These are phyloP conservation scores for Rhinopomastus cyanomelas DNA, from an alignment of 2,113 vertebrate genomes.

Conservation along the genomic window DNA sequence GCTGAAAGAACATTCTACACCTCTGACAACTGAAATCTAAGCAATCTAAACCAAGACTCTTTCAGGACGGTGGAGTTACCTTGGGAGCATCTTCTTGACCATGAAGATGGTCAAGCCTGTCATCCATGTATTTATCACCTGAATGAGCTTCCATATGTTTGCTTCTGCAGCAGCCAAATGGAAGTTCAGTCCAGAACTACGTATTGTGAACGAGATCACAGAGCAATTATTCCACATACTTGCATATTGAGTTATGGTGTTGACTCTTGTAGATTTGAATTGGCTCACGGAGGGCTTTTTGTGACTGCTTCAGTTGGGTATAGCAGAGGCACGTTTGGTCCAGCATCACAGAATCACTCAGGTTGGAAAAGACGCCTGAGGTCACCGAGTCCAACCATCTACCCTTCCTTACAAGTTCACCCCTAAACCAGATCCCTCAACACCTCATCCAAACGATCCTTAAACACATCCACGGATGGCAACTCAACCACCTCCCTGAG, in stretches of 20 bases:
- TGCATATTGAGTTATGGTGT: background rate
- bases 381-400: too few species aligned
- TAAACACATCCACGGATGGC: too few species aligned
- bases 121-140: background rate
- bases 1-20: background rate
- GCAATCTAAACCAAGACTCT: constrained; percentile 12
- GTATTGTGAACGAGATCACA: background rate
- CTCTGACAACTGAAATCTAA: constrained; percentile 15
- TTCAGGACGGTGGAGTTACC: background rate
- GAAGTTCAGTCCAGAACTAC: background rate
- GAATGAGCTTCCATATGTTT: background rate
- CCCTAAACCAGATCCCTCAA: too few species aligned
- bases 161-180: background rate
- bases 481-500: too few species aligned
- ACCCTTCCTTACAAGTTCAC: too few species aligned
- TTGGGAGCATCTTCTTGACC: background rate
- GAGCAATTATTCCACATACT: background rate
- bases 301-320: background rate
- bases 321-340: background rate
- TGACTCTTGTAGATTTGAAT: background rate
- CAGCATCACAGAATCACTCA: too few species aligned
- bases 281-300: background rate
- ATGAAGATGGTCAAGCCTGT: background rate
- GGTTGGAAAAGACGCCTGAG: too few species aligned
- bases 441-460: too few species aligned